These are phyloP conservation scores for Amblyjoppa proteus DNA, from an alignment of 2,888 invertebrate species.

Conservation along the genomic window DNA sequence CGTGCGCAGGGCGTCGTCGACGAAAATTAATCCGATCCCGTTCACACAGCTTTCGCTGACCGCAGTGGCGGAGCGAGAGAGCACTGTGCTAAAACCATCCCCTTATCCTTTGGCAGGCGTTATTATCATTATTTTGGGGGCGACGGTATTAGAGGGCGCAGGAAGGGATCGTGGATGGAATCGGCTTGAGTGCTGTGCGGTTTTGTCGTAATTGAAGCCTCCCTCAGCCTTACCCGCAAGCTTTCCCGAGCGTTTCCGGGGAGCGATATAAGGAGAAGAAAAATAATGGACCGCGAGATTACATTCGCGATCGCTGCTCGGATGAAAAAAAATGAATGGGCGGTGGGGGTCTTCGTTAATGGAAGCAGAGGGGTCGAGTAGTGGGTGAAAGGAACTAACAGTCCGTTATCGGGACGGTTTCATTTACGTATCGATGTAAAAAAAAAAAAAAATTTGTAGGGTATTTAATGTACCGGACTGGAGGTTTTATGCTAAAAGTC, in stretches of 20 bases:
- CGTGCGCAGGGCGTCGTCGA: conserved; percentile 25
- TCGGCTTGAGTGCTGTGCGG: conserved; percentile 2
- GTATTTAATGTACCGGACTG: too few species aligned
- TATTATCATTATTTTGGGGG: conserved; percentile 24
- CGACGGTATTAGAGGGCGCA: conserved; percentile 14
- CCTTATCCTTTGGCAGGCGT: conserved; percentile 25
- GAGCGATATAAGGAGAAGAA: background rate
- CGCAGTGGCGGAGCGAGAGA: conserved; percentile 32
- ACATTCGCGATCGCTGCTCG: background rate
- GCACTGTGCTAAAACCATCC: conserved; percentile 19
- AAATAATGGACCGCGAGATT: background rate
- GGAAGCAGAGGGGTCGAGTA: background rate
- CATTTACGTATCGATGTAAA: too few species aligned
- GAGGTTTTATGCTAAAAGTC: too few species aligned
- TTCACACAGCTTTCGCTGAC: conserved; percentile 57
- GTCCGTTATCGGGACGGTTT: too few species aligned
- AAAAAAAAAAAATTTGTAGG: too few species aligned
- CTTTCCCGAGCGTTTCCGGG: background rate
- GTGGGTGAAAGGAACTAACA: background rate
- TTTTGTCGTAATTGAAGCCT: conserved; percentile 43
- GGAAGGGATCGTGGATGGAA: conserved; percentile 6
- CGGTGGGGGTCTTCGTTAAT: background rate
- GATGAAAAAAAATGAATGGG: background rate
- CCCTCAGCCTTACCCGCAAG: background rate
- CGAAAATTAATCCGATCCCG: conserved; percentile 68